Base-by-base conservation (phyloP, 2,888 invertebrate species). In the Ennomos fuscantarius region DNA sequence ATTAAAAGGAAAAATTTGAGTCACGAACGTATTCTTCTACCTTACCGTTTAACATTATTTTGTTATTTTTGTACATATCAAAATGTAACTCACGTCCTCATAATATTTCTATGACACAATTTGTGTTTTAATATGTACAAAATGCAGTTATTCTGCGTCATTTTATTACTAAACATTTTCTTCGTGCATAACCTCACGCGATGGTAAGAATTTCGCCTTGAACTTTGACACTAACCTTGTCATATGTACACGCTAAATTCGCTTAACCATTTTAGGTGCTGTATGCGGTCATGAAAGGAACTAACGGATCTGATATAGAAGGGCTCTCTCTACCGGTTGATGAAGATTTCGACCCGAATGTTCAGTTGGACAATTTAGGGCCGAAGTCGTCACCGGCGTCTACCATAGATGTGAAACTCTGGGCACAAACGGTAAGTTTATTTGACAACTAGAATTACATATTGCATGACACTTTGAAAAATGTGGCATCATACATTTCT, bases 271-370 rank as follows among this genome's bases (percentile, higher is more conserved):
- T 41, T 3, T 74, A 94, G 94, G 94, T 94, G 11, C 75, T 95
- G 42, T 92, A 94, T 68, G 93, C 93, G 59, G 93, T 95, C 57
- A 93, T 94, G 82, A 92, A 87, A 65, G 94, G 94, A 9, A 88
- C 90, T 34, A 90, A 87, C 49, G 90, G 93, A 11, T 78, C 91
- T 31, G 93, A 93, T 55, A 90, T 91, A 33, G 87, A 93, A 62
- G 93, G 93, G 1, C 80, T 94, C 24, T 85, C 93, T 9, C 84
- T 91, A 40, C 94, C 93, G 8, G 81, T 93, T 13, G 93, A 94
- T 56, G 94, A 95, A 63, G 96, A 96, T 74, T 96, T 96, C 69
- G 95, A 95, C 78, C 94, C 95, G 0, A 95, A 95, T 71, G 94
- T 96, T 53, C 93, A 94, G 60, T 84, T 95, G 55, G 96, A 96